Percentiles rank a stretch among this genome's conserved stretches.
These are phyloP conservation scores for Hoplostethus mediterraneus DNA, from an alignment of 2,797 vertebrate genomes.

Conservation along the genomic window DNA sequence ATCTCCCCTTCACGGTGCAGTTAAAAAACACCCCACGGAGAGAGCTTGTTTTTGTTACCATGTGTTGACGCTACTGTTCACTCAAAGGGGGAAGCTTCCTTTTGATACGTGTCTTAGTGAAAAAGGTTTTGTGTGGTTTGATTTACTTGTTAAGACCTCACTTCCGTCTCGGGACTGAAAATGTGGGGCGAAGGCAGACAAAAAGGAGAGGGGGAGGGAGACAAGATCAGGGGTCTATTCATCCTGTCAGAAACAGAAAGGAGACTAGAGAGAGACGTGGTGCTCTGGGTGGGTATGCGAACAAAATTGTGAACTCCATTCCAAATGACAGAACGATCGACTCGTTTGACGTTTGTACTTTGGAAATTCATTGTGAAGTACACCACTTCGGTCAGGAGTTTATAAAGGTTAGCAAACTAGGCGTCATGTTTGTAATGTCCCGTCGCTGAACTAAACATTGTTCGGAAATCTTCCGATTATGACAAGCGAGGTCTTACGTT, in stretches of 20 bases:
- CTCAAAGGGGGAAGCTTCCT: neutral
- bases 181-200: slow-evolving; percentile 16
- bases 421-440: neutral
- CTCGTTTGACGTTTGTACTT: neutral
- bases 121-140: slow-evolving; percentile 31
- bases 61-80: slow-evolving; percentile 12
- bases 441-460: slow-evolving; percentile 1
- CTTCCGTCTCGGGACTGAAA: slow-evolving; percentile 29
- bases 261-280: slow-evolving; percentile 9
- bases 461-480: neutral
- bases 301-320: neutral
- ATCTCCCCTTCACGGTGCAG: slow-evolving; percentile 2
- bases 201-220: slow-evolving; percentile 6
- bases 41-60: slow-evolving; percentile 1
- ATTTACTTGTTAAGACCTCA: slow-evolving; percentile 41
- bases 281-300: neutral
- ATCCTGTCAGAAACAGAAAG: slow-evolving; percentile 1
- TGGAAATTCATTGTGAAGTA: neutral
- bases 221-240: slow-evolving; percentile 1
- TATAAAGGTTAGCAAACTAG: neutral
- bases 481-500: slow-evolving; percentile 76
- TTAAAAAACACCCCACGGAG: neutral
- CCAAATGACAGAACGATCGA: too few relatives aligned
- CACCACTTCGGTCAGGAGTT: neutral
- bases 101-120: neutral